phyloP scores from a whole-genome alignment of 2,888 invertebrate genomes.

The Octodonta nipae region DNA sequence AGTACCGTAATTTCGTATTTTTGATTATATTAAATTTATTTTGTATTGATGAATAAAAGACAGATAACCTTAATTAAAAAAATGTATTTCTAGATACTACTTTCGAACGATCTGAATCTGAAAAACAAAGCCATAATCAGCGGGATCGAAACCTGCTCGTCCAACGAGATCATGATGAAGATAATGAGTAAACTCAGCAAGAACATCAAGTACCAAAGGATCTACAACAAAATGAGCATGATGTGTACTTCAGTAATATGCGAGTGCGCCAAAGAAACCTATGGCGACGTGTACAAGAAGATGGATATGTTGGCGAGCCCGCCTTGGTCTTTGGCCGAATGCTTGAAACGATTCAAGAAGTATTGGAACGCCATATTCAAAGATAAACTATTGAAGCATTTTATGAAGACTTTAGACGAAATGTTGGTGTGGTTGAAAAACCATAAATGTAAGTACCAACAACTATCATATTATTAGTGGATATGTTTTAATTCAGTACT shows the following conservation, averaged over 20 bases:
- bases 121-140: conserved; percentile 44
- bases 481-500: too few relatives aligned
- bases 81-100: conserved; percentile 42
- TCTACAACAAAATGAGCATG: conserved; percentile 20
- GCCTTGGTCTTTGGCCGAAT: conserved; percentile 43
- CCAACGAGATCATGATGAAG: conserved; percentile 21
- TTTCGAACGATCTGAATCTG: conserved; percentile 46
- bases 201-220: conserved; percentile 16
- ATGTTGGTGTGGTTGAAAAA: conserved; percentile 17
- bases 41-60: too few relatives aligned
- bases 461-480: not conserved
- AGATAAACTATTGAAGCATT: conserved; percentile 31
- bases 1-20: too few relatives aligned
- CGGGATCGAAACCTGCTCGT: conserved; percentile 29
- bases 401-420: conserved; percentile 22
- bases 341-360: conserved; percentile 40
- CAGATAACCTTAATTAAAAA: too few relatives aligned
- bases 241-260: conserved; percentile 31
- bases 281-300: conserved; percentile 41
- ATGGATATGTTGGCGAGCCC: conserved; percentile 37
- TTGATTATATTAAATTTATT: too few relatives aligned
- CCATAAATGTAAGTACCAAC: conserved; percentile 17
- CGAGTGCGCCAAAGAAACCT: conserved; percentile 45
- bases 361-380: conserved; percentile 49
- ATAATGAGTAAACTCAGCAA: conserved; percentile 12